phyloP scores from a whole-genome alignment of 2,888 invertebrate species.

The Gnatocerus cornutus region DNA sequence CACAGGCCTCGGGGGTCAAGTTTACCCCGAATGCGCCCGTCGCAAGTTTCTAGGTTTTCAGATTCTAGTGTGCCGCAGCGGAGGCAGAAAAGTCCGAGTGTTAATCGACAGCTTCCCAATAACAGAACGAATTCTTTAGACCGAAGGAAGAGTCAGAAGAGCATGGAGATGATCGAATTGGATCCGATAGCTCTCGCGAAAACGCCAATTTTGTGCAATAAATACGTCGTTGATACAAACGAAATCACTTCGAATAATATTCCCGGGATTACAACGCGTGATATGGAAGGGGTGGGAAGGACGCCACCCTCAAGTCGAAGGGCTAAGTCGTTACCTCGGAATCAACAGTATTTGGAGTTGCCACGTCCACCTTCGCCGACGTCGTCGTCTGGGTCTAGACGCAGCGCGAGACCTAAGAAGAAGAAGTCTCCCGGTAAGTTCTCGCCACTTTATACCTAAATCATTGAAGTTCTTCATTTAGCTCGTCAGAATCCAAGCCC shows the following conservation, averaged over 20 bases:
- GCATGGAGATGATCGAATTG: slow-evolving; percentile 65
- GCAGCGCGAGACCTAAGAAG: slow-evolving; percentile 5
- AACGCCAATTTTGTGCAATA: slow-evolving; percentile 81
- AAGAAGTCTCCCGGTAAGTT: slow-evolving; percentile 44
- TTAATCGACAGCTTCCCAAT: background rate
- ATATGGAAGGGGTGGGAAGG: slow-evolving; percentile 48
- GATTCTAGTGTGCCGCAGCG: slow-evolving; percentile 54
- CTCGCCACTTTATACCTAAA: too few species aligned
- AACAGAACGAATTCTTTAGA: slow-evolving; percentile 63
- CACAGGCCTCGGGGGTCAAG: slow-evolving; percentile 53
- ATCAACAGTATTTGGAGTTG: slow-evolving; percentile 56
- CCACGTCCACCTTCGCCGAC: slow-evolving; percentile 63
- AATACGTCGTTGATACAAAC: slow-evolving; percentile 77
- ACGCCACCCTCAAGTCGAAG: slow-evolving; percentile 53
- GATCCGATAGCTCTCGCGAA: slow-evolving; percentile 70
- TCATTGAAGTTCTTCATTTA: too few species aligned
- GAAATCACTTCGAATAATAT: slow-evolving; percentile 65
- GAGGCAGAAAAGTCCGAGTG: slow-evolving; percentile 14
- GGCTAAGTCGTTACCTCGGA: slow-evolving; percentile 61
- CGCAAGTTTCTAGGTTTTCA: slow-evolving; percentile 67
- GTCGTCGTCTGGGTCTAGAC: slow-evolving; percentile 52
- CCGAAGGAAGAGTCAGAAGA: slow-evolving; percentile 61
- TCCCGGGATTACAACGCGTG: slow-evolving; percentile 59
- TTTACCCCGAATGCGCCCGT: slow-evolving; percentile 64
- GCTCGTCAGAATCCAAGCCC: slow-evolving; percentile 72